Base-by-base conservation (phyloP, 1,140 invertebrate species). In the Asobara japonica region DNA sequence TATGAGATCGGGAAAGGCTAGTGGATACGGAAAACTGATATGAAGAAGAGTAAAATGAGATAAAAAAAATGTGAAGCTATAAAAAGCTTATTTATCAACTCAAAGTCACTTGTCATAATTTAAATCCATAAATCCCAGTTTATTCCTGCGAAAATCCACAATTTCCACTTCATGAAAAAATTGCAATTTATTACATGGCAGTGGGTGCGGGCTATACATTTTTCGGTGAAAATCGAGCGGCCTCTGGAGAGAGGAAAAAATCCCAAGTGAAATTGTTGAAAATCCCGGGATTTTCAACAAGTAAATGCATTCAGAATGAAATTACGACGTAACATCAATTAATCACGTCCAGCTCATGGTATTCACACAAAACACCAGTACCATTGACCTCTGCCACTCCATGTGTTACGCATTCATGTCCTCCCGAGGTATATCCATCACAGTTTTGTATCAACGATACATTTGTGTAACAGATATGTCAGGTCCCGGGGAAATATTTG, bases 321-420 rank as follows among this genome's bases (percentile, higher is more conserved):
- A 70, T 70, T 70, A 70, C 33, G 51, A 69, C 29, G 56, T 61
- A 16, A 33, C 60, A 29, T 70, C 68, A 61, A 70, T 70, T 70
- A 70, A 70, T 70, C 60, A 70, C 68, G 60, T 38, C 60, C 38
- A 70, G 68, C 68, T 36, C 68, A 64, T 70, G 60, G 11, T 16
- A 62, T 62, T 62, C 51, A 56, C 51, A 56, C 22, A 56, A 56
- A 27, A 56, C 18, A 56, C 18, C 51, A 56, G 22, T 27, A 56
- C 51, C 51, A 56, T 27, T 56, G 51, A 56, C 51, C 51, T 56
- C 51, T 56, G 5, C 22, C 11, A 56, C 51, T 56, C 51, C 51
- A 56, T 56, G 22, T 56, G 51, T 25, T 56, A 56, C 51, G 11
- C 22, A 56, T 56, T 56, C 25, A 10, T 56, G 10, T 56, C 22